Evolutionary conservation across 2,797 vertebrate genomes (phyloP).

Genomic region (Muraenolepis orangiensis): DNA sequence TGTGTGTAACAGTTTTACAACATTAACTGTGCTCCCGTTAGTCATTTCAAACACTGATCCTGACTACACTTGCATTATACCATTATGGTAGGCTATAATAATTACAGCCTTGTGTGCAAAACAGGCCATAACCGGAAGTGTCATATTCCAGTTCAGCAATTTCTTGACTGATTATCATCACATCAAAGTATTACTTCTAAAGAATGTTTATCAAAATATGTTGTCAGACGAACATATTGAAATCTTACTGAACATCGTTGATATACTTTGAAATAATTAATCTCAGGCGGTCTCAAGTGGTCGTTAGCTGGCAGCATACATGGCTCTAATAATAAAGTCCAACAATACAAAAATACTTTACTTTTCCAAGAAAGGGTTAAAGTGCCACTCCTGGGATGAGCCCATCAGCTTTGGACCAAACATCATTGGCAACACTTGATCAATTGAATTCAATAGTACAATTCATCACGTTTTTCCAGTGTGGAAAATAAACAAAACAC

Average conservation of each 20-base stretch:
- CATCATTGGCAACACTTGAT: neutral
- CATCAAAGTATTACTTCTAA: neutral
- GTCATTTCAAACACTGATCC: neutral
- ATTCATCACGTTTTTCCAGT: neutral
- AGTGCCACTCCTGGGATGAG: conserved; percentile 17
- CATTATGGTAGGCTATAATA: neutral
- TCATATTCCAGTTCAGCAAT: neutral
- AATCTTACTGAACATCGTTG: no score
- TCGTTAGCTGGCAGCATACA: neutral
- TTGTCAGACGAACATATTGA: no score
- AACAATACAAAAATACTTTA: neutral
- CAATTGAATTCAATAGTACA: neutral
- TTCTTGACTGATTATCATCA: neutral
- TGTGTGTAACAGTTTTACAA: neutral
- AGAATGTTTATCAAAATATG: neutral
- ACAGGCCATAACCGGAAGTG: neutral
- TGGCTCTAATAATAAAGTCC: neutral
- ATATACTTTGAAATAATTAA: neutral
- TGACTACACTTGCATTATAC: neutral
- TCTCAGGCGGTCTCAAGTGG: neutral
- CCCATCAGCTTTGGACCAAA: neutral
- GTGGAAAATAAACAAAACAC: neutral
- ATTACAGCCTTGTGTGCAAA: neutral
- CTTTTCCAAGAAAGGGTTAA: conserved; percentile 8
- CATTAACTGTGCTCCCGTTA: neutral